Base-by-base conservation (phyloP, 92 coral and sea anemone species). In the Epizoanthus ramosus region DNA sequence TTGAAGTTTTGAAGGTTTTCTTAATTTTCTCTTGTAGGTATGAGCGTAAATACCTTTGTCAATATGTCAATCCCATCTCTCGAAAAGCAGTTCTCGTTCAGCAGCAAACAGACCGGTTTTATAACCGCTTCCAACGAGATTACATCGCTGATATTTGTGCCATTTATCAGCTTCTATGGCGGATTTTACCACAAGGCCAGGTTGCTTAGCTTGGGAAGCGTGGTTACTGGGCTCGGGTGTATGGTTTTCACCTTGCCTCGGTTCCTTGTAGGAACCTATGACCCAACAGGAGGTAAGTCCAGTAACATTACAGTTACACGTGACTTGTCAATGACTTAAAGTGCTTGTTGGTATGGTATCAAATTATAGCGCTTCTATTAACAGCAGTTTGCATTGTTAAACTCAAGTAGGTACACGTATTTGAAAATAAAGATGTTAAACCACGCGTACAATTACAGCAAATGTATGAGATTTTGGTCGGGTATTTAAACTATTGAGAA, bases 161-260 rank as follows among this genome's bases (percentile, higher is more conserved):
- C 84, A 41, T 85, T 85, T 59, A 84, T 89, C 24, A 89, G 92
- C 68, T 89, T 73, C 85, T 83, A 82, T 75, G 92, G 92, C n/a
- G 92, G 88, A 18, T 85, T 63, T 56, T 81, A 87, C 19, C 89
- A 89, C 84, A 89, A 89, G 68, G 73, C 92, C 63, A 85, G 84
- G 89, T 57, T 85, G 92, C 80, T 89, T 59, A 85, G 89, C 69
- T 68, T 13, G 41, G 92, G 89, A 58, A 69, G 84, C 50, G 41
- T 89, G 60, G 35, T 89, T 31, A 89, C 92, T n/a, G 89, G 86
- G 56, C 21, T 89, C 1, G 92, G 89, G 4, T 74, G 84, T 45
- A 37, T 89, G 5, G 21, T 85, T 63, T 89, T 85, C 33, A 22
- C 75, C 19, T 71, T 89, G 74, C 92, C 92, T 13, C 71, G 84